A percentile compares a stretch with the other conserved stretches of the same genome.
Evolutionary conservation across 2,797 vertebrate genomes (phyloP).

Genomic region (Craterocephalus amniculus): DNA sequence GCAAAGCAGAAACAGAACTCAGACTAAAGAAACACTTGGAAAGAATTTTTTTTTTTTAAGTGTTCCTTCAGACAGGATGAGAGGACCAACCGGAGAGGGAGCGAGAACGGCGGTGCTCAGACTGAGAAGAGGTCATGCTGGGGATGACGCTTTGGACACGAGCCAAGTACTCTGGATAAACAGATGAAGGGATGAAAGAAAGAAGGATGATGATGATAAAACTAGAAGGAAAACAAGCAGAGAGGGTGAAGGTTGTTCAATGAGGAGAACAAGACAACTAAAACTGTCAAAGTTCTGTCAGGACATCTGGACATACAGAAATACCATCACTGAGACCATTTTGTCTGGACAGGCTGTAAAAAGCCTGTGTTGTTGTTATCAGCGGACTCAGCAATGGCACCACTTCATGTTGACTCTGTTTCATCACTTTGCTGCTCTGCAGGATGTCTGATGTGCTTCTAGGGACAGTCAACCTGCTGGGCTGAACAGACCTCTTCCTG

Average conservation of each 20-base stretch:
- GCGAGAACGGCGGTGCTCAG: slow-evolving; percentile 74
- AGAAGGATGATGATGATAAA: slow-evolving; percentile 50
- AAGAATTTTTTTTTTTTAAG: slow-evolving; percentile 30
- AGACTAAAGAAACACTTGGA: slow-evolving; percentile 51
- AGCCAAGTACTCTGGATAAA: slow-evolving; percentile 83
- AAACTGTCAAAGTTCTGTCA: slow-evolving; percentile 2
- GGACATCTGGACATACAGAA: not conserved
- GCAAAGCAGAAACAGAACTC: slow-evolving; percentile 47
- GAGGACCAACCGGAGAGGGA: slow-evolving; percentile 82
- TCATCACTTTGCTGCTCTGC: slow-evolving; percentile 36
- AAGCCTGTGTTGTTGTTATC: slow-evolving; percentile 29
- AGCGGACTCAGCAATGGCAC: slow-evolving; percentile 10
- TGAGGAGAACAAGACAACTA: slow-evolving; percentile 12
- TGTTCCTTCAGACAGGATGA: slow-evolving; percentile 52
- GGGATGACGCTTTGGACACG: slow-evolving; percentile 75
- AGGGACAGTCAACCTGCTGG: slow-evolving; percentile 51
- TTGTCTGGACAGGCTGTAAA: not conserved
- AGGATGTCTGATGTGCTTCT: slow-evolving; percentile 55
- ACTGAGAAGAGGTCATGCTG: slow-evolving; percentile 74
- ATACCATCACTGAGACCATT: not conserved
- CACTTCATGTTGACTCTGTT: slow-evolving; percentile 53
- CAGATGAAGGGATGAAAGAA: slow-evolving; percentile 62
- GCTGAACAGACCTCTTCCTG: slow-evolving; percentile 54
- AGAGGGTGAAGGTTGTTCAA: slow-evolving; percentile 18
- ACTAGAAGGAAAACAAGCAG: slow-evolving; percentile 39